A percentile compares a stretch with the other conserved stretches of the same genome.
phyloP scores from a whole-genome alignment of 2,888 invertebrate genomes.

The Pseudococcus viburni region DNA sequence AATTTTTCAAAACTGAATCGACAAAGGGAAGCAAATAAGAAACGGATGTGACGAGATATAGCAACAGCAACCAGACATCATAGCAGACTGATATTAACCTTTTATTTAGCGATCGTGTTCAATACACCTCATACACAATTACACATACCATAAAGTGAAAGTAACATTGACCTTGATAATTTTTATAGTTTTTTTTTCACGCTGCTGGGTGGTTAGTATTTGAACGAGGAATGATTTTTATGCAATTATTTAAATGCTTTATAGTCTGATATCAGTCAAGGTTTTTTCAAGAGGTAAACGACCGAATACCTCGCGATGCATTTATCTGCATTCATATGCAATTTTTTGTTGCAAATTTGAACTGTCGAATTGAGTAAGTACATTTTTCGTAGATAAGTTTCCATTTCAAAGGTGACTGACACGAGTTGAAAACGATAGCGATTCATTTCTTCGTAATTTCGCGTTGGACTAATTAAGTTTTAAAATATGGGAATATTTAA shows the following conservation, averaged over 20 bases:
- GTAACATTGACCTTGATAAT: conserved; percentile 51
- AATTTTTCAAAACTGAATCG: neutral
- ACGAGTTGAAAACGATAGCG: too few species aligned
- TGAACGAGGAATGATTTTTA: neutral
- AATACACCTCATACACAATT: neutral
- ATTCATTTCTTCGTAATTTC: too few species aligned
- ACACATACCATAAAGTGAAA: conserved; percentile 1
- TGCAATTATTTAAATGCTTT: conserved; percentile 10
- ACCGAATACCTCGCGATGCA: neutral
- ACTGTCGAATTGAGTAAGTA: neutral
- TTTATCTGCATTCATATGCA: neutral
- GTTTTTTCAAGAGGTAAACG: conserved; percentile 19
- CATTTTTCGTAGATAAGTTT: too few species aligned
- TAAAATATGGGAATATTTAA: too few species aligned
- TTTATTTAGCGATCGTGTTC: neutral
- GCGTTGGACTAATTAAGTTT: too few species aligned
- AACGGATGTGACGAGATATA: neutral
- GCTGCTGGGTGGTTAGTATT: neutral
- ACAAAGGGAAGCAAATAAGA: conserved; percentile 14
- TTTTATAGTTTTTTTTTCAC: conserved; percentile 21
- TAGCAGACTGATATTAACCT: neutral
- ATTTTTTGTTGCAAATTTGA: neutral
- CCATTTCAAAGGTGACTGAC: too few species aligned
- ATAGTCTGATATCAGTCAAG: neutral
- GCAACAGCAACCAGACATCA: neutral